These are phyloP conservation scores for Myrmecobius fasciatus DNA, from an alignment of 2,113 vertebrate species.

Conservation along the genomic window DNA sequence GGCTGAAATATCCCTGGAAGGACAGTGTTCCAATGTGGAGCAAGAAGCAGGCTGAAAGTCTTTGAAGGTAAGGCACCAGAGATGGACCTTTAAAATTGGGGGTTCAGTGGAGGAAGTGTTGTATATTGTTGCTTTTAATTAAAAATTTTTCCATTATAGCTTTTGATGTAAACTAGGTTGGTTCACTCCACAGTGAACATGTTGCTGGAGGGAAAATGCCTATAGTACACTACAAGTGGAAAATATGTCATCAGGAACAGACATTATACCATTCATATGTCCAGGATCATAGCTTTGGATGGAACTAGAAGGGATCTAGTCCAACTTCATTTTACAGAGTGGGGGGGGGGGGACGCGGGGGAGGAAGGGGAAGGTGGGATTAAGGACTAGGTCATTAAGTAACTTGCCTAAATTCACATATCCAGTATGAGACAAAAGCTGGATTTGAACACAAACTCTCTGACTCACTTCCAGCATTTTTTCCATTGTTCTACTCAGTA, in stretches of 20 bases:
- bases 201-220: conserved; percentile 24
- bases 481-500: neutral
- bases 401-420: neutral
- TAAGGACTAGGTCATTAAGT: neutral
- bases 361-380: neutral
- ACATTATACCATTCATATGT: neutral
- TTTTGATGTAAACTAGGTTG: conserved; percentile 29
- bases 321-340: neutral
- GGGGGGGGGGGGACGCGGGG: too few relatives aligned
- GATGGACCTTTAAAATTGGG: neutral
- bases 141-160: neutral
- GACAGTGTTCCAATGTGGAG: conserved; percentile 64
- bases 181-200: neutral
- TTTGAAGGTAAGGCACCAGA: conserved; percentile 69
- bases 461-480: neutral
- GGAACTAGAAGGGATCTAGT: neutral
- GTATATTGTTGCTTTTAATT: conserved; percentile 16
- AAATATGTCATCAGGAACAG: neutral
- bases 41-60: conserved; percentile 53
- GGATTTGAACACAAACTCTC: neutral
- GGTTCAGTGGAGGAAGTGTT: neutral
- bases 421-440: neutral
- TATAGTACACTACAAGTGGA: neutral
- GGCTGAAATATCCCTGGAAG: conserved; percentile 25
- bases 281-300: neutral